phyloP scores from a whole-genome alignment of 2,797 vertebrate genomes.

The Hypotaenidia philippensis region DNA sequence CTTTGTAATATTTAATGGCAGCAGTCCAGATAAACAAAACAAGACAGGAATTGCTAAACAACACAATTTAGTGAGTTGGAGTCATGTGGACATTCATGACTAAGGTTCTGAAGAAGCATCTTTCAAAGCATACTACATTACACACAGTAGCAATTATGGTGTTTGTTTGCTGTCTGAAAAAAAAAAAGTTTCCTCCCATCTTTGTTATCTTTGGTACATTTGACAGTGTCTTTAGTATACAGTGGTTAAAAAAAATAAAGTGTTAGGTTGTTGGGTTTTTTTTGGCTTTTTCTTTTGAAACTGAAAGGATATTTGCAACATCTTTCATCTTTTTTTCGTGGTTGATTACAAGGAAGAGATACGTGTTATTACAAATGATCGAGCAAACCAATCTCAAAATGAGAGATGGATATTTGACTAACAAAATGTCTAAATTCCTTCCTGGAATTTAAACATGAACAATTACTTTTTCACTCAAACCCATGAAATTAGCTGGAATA shows the following conservation, averaged over 20 bases:
- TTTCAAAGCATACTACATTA: not conserved
- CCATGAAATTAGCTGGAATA: not conserved
- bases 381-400: not conserved
- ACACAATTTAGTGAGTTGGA: not conserved
- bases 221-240: not conserved
- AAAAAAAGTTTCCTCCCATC: not conserved
- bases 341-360: not conserved
- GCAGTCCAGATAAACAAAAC: not conserved
- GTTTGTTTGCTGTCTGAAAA: not conserved
- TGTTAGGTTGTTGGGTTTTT: rapidly evolving
- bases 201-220: not conserved
- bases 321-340: not conserved
- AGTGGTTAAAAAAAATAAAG: not conserved
- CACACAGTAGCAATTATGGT: not conserved
- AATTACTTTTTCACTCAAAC: not conserved
- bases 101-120: not conserved
- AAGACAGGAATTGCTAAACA: not conserved
- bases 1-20: not conserved
- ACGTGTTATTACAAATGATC: not conserved
- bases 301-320: not conserved
- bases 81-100: not conserved
- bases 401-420: not conserved
- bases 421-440: not conserved
- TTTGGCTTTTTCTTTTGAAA: not conserved
- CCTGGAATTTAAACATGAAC: not conserved